These are phyloP conservation scores for Toxonevra muliebris DNA, from an alignment of 2,888 invertebrate genomes.

Conservation along the genomic window DNA sequence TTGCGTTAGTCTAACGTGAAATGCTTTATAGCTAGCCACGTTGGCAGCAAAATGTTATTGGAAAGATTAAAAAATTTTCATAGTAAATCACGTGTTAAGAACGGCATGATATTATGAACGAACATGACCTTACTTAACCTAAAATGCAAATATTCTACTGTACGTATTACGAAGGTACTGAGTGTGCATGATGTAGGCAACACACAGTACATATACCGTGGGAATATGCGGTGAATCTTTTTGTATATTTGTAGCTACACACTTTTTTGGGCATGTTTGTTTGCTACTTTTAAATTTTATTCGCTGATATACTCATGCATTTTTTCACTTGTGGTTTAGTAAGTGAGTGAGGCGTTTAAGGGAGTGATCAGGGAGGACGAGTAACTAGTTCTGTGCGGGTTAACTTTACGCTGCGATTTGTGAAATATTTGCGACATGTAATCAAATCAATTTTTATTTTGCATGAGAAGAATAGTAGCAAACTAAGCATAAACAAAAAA, in stretches of 20 bases:
- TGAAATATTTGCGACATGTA: slow-evolving; percentile 54
- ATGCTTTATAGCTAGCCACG: slow-evolving; percentile 7
- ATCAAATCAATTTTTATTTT: slow-evolving; percentile 46
- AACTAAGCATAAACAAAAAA: slow-evolving; percentile 18
- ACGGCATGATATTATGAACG: slow-evolving; percentile 8
- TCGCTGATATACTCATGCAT: not conserved
- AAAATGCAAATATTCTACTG: slow-evolving; percentile 22
- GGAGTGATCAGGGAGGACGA: not conserved
- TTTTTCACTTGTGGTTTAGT: not conserved
- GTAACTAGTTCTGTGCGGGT: not conserved
- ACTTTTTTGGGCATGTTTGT: not conserved
- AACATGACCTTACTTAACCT: slow-evolving; percentile 32
- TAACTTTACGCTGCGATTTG: slow-evolving; percentile 46
- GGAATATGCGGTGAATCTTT: not conserved
- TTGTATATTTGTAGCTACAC: not conserved
- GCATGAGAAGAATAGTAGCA: slow-evolving; percentile 18
- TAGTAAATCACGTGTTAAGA: not conserved
- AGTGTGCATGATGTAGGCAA: too few relatives aligned
- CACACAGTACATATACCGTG: not conserved
- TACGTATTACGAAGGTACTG: too few relatives aligned
- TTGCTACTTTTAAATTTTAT: not conserved
- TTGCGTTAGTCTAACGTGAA: slow-evolving; percentile 15
- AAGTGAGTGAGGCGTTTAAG: not conserved
- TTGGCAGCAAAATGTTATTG: not conserved
- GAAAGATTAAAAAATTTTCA: not conserved